These are phyloP conservation scores for Platerodrilus igneus DNA, from an alignment of 2,888 invertebrate species.

Conservation along the genomic window DNA sequence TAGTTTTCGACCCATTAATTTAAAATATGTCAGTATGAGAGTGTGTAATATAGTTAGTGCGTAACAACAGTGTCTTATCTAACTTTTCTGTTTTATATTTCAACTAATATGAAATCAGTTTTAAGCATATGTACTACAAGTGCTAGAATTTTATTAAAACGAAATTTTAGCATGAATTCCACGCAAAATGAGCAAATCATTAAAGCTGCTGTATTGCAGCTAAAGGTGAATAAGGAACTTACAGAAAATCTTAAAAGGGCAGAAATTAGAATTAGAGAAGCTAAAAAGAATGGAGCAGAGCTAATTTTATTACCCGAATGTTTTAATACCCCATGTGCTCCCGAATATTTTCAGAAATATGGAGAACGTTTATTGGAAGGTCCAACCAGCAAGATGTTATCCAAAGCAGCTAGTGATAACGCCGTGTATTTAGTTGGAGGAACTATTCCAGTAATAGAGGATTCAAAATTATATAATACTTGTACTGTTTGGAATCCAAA, in stretches of 20 bases:
- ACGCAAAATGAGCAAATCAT: no score
- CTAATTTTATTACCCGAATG: slow-evolving; percentile 77
- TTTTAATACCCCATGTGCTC: slow-evolving; percentile 93
- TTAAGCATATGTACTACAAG: no score
- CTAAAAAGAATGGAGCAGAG: slow-evolving; percentile 59
- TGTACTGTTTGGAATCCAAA: slow-evolving; percentile 78
- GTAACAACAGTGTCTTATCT: no score
- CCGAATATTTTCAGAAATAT: slow-evolving; percentile 75
- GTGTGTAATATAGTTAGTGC: no score
- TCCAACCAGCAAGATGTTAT: slow-evolving; percentile 66
- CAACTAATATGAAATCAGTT: no score
- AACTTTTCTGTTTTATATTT: no score
- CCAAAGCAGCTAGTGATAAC: slow-evolving; percentile 69
- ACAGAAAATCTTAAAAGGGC: slow-evolving; percentile 70
- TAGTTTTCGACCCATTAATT: no score
- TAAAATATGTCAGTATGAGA: no score
- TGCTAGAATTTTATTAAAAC: no score
- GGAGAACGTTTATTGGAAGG: slow-evolving; percentile 81
- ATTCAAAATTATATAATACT: slow-evolving; percentile 73
- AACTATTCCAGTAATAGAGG: slow-evolving; percentile 76
- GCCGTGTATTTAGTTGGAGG: slow-evolving; percentile 82
- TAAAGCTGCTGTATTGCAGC: slow-evolving; percentile 74
- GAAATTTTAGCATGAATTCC: no score
- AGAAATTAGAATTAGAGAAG: slow-evolving; percentile 63
- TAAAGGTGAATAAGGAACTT: slow-evolving; percentile 72